Evolutionary conservation across 2,113 vertebrate genomes (phyloP), one percentile per base, ranked within the genome.

Genomic region (Epinephelus cyanopodus): DNA sequence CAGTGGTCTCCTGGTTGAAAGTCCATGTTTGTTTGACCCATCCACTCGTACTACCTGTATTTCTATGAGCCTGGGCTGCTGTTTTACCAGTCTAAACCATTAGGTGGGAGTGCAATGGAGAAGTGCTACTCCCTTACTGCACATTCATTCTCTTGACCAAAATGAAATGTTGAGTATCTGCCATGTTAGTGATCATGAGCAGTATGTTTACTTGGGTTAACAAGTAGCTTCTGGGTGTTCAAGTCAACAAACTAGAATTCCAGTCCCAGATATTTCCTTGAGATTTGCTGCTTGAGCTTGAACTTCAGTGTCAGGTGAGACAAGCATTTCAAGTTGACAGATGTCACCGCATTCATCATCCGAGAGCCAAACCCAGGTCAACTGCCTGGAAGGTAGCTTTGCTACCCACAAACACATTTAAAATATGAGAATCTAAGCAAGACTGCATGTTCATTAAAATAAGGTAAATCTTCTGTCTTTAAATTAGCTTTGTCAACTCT

Each of bases 331-430:
- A 27, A 12, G n/a, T 48, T 21, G 11, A 33, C 4, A 48, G 21
- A 5, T 74, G 25, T 37, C 3, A 19, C 25, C 23, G 7, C 60
- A 62, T 15, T 23, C 25, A 63, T 92, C 92, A 89, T 92, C 93
- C 93, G 90, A 92, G 93, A 94, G 93, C 94, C 90, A 88, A 95
- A 94, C 90, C 94, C 91, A 87, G 92, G 83, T 94, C 93, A 94
- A 93, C 92, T 92, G 93, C 93, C 94, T 94, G 91, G 93, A 93
- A 95, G 93, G 92, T 93, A 95, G 91, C 93, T 95, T 93, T 93
- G 90, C 92, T 94, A 27, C 93, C 84, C 93, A 95, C 89, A 60
- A n/a, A 33, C 9, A 63, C 18, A 18, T 15, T 19, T 14, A 6
- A 8, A 47, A 29, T 47, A 29, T 3, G 15, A 54, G 3, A 54